phyloP scores from a whole-genome alignment of 2,888 invertebrate genomes.

The Agapostemon virescens region DNA sequence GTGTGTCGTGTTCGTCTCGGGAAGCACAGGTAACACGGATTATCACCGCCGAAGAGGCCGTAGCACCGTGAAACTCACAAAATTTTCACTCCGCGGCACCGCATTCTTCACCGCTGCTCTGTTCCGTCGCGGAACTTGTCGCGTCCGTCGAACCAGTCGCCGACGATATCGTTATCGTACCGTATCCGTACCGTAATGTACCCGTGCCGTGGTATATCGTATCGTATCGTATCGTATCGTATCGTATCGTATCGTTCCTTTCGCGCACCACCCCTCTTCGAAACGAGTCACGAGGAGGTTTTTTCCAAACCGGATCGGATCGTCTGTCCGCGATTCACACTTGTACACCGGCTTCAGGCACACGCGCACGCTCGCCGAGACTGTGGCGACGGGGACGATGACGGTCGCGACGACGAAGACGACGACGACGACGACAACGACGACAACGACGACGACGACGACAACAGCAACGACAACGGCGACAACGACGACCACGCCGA shows the following conservation, averaged over 20 bases:
- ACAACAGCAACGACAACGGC: constrained; percentile 68
- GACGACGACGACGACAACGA: constrained; percentile 72
- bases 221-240: constrained; percentile 16
- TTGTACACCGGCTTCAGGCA: constrained; percentile 61
- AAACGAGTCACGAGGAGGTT: constrained; percentile 47
- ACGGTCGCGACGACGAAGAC: constrained; percentile 73
- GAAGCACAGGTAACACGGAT: not conserved
- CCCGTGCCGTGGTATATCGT: too few relatives aligned
- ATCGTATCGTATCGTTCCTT: constrained; percentile 26
- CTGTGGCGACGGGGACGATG: constrained; percentile 68
- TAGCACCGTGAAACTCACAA: constrained; percentile 12
- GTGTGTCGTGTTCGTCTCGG: not conserved
- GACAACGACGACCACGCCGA: constrained; percentile 70
- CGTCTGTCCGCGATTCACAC: constrained; percentile 51
- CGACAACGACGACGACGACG: constrained; percentile 52
- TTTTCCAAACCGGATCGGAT: constrained; percentile 51
- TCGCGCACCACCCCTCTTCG: constrained; percentile 46
- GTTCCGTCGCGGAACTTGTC: constrained; percentile 24
- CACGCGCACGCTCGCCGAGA: constrained; percentile 58
- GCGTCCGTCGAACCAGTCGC: not conserved
- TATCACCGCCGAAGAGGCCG: not conserved
- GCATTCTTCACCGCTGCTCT: constrained; percentile 42
- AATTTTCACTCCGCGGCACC: constrained; percentile 58
- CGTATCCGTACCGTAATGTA: not conserved
- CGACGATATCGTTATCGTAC: not conserved